A percentile compares a stretch with the other conserved stretches of the same genome.
These are phyloP conservation scores for Drosophila repleta DNA, from an alignment of 1,140 invertebrate genomes.

Conservation along the genomic window DNA sequence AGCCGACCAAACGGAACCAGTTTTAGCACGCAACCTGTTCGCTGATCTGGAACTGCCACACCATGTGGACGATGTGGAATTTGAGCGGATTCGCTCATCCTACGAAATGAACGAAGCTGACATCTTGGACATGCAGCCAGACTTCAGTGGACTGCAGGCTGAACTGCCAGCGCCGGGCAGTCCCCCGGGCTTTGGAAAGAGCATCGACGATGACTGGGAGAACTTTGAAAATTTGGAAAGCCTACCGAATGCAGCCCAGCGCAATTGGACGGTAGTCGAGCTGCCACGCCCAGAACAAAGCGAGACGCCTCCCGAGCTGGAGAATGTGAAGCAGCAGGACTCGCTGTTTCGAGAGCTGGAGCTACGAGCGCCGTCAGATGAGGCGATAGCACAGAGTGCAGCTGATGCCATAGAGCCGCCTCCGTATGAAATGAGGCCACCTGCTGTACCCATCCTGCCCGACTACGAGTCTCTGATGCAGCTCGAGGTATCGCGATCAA, in stretches of 20 bases:
- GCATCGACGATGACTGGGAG: constrained; percentile 79
- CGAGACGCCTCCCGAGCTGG: constrained; percentile 19
- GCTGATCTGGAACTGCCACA: constrained; percentile 44
- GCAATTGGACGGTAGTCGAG: constrained; percentile 50
- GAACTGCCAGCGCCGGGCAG: constrained; percentile 43
- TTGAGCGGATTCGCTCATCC: constrained; percentile 59
- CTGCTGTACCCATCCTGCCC: constrained; percentile 34
- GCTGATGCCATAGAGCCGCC: constrained; percentile 32
- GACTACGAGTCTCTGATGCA: constrained; percentile 72
- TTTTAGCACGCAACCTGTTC: constrained; percentile 29
- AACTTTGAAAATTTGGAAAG: constrained; percentile 70
- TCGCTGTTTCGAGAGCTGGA: constrained; percentile 54
- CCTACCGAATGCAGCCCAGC: constrained; percentile 31
- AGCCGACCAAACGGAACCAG: neutral
- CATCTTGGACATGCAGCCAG: constrained; percentile 54
- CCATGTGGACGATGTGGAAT: constrained; percentile 55
- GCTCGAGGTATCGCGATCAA: constrained; percentile 35
- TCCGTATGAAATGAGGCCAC: constrained; percentile 45
- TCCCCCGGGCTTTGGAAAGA: constrained; percentile 74
- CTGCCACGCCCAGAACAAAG: constrained; percentile 9
- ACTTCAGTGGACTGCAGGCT: constrained; percentile 37
- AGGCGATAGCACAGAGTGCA: constrained; percentile 2
- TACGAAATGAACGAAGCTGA: constrained; percentile 72
- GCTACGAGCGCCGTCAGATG: constrained; percentile 34
- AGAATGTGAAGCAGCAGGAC: constrained; percentile 39